Evolutionary conservation across 2,797 vertebrate genomes (phyloP).

Genomic region (Dendrocincla fuliginosa): DNA sequence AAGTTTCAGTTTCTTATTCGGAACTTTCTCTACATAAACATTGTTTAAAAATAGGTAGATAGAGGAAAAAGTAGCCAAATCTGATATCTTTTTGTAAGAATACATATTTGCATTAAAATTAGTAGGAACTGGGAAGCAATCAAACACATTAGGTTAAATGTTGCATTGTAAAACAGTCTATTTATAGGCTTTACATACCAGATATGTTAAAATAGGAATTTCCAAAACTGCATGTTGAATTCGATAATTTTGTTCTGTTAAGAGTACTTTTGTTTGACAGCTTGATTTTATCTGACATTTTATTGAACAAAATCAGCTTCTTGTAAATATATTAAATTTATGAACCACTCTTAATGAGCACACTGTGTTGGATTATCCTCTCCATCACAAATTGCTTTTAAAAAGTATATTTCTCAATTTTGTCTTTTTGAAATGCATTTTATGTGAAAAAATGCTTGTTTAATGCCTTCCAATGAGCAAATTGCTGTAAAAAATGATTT

Average conservation of each 20-base stretch:
- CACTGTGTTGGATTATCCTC: neutral
- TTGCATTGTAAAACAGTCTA: neutral
- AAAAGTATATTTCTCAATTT: neutral
- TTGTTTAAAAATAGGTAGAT: neutral
- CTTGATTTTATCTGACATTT: neutral
- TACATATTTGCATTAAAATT: neutral
- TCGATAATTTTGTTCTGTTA: neutral
- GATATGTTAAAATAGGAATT: neutral
- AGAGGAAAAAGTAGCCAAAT: neutral
- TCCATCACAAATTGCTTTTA: neutral
- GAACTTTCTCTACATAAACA: neutral
- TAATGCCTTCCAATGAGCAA: neutral
- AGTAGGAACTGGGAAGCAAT: neutral
- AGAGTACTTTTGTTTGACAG: neutral
- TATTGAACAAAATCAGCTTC: neutral
- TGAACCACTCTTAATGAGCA: neutral
- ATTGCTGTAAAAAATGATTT: fast-evolving
- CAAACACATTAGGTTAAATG: neutral
- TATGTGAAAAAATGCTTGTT: neutral
- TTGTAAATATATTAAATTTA: neutral
- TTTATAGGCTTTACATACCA: neutral
- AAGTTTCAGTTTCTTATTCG: neutral
- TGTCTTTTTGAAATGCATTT: neutral
- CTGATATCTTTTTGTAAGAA: neutral
- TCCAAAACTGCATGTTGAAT: neutral